phyloP scores from a whole-genome alignment of 1,140 invertebrate genomes.

The Drosophila guanche region DNA sequence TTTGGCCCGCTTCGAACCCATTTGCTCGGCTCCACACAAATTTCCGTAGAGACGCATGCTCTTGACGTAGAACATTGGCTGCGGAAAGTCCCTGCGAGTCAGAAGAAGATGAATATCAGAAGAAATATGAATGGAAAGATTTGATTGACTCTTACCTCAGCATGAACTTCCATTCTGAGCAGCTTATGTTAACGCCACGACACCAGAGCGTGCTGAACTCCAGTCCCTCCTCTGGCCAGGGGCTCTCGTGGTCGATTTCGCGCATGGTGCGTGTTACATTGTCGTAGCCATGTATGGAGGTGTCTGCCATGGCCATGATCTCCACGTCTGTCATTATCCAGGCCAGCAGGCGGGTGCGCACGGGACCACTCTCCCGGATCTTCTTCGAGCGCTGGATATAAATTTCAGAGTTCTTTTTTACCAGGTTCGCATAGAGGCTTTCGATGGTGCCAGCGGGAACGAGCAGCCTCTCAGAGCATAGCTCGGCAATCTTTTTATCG shows the following conservation, averaged over 20 bases:
- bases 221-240: constrained; percentile 95
- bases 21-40: constrained; percentile 94
- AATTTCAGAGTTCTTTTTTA: constrained; percentile 96
- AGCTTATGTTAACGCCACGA: constrained; percentile 91
- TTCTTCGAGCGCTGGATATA: constrained; percentile 96
- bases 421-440: constrained; percentile 93
- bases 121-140: neutral
- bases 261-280: constrained; percentile 90
- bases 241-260: constrained; percentile 92
- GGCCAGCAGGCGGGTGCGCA: constrained; percentile 90
- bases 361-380: constrained; percentile 89
- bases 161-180: constrained; percentile 93
- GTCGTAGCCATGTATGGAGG: constrained; percentile 92
- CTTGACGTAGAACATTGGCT: constrained; percentile 93
- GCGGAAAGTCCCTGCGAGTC: constrained; percentile 94
- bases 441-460: constrained; percentile 92
- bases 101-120: neutral
- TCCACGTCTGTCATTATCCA: constrained; percentile 92
- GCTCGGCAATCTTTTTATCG: constrained; percentile 89
- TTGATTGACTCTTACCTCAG: constrained; percentile 84
- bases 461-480: constrained; percentile 91
- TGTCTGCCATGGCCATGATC: constrained; percentile 94
- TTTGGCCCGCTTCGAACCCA: constrained; percentile 90
- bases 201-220: constrained; percentile 98
- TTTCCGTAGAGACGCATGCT: constrained; percentile 94